These are phyloP conservation scores for human (Homo sapiens) DNA, from an alignment of 2,113 vertebrate species.

Conservation along the genomic window GRCh38 chr20:14140001-14140500, in stretches of 20 bases:
- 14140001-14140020: not conserved
- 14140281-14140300: conserved; percentile 9
- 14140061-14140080: not conserved
- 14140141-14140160: not conserved
- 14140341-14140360: not conserved
- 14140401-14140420: not conserved
- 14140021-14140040: not conserved
- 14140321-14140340: not conserved
- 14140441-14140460: not conserved
- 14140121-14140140: not conserved
- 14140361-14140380: not conserved
- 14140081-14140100: not conserved
- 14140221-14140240: not conserved
- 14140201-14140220: conserved; percentile 34
- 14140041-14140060: not conserved
- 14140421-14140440: not conserved
- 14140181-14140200: not conserved
- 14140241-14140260: not conserved
- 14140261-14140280: conserved; percentile 7
- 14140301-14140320: not conserved
- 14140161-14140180: not conserved
- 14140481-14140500: not conserved
- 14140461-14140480: conserved; percentile 39
- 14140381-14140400: not conserved
- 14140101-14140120: not conserved